Percentiles rank a stretch among this genome's conserved stretches.
phyloP scores from a whole-genome alignment of 2,888 invertebrate genomes.

The Synanthedon myopaeformis region DNA sequence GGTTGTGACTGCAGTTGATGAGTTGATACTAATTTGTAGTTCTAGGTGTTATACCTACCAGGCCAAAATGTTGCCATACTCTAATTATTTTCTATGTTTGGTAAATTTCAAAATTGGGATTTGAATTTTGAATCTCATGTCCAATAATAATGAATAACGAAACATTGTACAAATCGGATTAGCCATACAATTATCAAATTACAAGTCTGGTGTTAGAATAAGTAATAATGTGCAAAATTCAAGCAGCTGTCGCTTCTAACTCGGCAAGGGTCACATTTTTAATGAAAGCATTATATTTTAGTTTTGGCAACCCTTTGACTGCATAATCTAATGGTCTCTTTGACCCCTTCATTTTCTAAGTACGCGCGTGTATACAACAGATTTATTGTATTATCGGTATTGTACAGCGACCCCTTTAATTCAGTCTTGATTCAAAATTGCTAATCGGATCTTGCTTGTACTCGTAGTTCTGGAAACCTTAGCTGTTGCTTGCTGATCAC shows the following conservation, averaged over 20 bases:
- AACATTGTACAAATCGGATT: slow-evolving; percentile 33
- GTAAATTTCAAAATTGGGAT: too few relatives aligned
- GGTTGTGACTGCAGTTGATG: too few relatives aligned
- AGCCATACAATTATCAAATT: slow-evolving; percentile 24
- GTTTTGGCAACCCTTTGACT: slow-evolving; percentile 61
- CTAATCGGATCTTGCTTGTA: slow-evolving; percentile 3
- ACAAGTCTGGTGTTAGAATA: slow-evolving; percentile 40
- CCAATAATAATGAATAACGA: too few relatives aligned
- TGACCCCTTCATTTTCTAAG: slow-evolving; percentile 38
- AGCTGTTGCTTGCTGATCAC: neutral
- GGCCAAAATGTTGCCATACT: too few relatives aligned
- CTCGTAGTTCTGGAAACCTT: neutral
- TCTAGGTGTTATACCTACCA: too few relatives aligned
- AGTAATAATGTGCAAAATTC: slow-evolving; percentile 34
- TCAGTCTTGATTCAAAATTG: slow-evolving; percentile 6
- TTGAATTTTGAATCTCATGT: too few relatives aligned
- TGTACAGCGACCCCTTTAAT: slow-evolving; percentile 18
- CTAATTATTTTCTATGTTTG: too few relatives aligned
- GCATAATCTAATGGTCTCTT: slow-evolving; percentile 39
- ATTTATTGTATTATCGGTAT: slow-evolving; percentile 9
- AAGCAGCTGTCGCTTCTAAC: slow-evolving; percentile 13
- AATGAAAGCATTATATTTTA: slow-evolving; percentile 36
- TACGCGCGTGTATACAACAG: slow-evolving; percentile 24
- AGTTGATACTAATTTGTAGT: too few relatives aligned
- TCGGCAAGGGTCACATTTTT: slow-evolving; percentile 39